Percentiles rank a stretch among this genome's conserved stretches.
Evolutionary conservation across 64 coral and sea anemone species (phyloP).

Genomic region (Orbicella faveolata): DNA sequence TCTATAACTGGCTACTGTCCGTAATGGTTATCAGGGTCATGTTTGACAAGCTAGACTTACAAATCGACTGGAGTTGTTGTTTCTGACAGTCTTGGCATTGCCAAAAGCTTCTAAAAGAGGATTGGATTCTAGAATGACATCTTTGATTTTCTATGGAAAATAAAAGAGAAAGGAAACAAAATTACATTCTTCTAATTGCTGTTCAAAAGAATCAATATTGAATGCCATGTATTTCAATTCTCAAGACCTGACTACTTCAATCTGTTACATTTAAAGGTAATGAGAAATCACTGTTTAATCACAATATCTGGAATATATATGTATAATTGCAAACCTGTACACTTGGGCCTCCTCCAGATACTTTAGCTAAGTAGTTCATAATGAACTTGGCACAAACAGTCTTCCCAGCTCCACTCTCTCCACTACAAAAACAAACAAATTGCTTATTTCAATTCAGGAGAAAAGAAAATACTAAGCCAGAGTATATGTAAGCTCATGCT

Average conservation of each 20-base stretch:
- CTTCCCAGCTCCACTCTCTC: constrained; percentile 99
- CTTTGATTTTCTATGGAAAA: constrained; percentile 94
- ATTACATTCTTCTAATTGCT: too few relatives aligned
- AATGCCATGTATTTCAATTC: too few relatives aligned
- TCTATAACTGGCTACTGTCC: too few relatives aligned
- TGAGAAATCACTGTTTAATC: background rate
- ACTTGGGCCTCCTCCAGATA: constrained; percentile 93
- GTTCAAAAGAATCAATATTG: too few relatives aligned
- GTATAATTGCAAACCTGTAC: constrained; percentile 68
- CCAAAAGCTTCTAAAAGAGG: constrained; percentile 99
- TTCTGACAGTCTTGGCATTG: constrained; percentile 99
- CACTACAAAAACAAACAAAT: constrained; percentile 52
- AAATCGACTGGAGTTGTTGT: constrained; percentile 99
- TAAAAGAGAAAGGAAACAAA: too few relatives aligned
- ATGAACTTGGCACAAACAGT: constrained; percentile 99
- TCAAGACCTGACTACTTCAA: too few relatives aligned
- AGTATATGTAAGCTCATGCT: too few relatives aligned
- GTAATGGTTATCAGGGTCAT: too few relatives aligned
- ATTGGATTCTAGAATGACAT: constrained; percentile 99
- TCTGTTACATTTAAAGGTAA: too few relatives aligned
- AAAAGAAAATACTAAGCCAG: too few relatives aligned
- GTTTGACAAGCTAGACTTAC: constrained; percentile 57
- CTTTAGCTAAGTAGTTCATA: constrained; percentile 99
- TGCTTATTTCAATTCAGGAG: too few relatives aligned
- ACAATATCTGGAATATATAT: too few relatives aligned